Evolutionary conservation across 2,797 vertebrate species (phyloP), one percentile per base, ranked within the genome.

Genomic region (Chromobotia macracanthus): DNA sequence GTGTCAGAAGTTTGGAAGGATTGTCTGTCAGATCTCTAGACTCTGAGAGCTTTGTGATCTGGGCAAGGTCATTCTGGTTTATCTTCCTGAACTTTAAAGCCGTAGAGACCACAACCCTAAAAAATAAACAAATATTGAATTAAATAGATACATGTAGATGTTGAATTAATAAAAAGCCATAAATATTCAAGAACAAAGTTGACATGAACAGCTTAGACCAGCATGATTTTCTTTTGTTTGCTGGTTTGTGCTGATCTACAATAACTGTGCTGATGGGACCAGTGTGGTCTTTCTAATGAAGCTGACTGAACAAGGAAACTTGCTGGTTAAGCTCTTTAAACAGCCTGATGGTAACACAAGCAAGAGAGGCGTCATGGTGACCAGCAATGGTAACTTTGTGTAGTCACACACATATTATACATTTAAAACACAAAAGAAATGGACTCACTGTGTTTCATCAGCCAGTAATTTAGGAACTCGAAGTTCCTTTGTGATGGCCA

Each of bases 1-100:
- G 69, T 15, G 80, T 51, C 15, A 79, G 75, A 51, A 87, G 66
- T 68, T 85, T 86, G 46, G 82, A 76, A 5, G 86, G 84, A 38
- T 81, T 79, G 66, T 83, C 80, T 3, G 78, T 82, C 31, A 87
- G 55, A 48, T 84, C 86, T 58, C 71, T 76, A 12, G 55, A 9
- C 44, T 82, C 75, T 35, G 81, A 85, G 13, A 85, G 51, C 3
- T 7, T 63, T 21, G 75, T 80, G 38, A 86, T 84, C 58, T 35
- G 73, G 12, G 71, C 56, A 28, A 86, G 66, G 51, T 87, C 83
- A 46, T 80, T 31, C 16, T 80, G 31, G 44, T 60, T 74, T 58
- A 86, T 81, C 76, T 87, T 87, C 31, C 28, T 56, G 4, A 23
- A 75, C 28, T 60, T 81, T 25, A 86, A 68, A 56, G 77, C 80